phyloP scores from a whole-genome alignment of 2,888 invertebrate genomes.

The Drosophila paramelanica region DNA sequence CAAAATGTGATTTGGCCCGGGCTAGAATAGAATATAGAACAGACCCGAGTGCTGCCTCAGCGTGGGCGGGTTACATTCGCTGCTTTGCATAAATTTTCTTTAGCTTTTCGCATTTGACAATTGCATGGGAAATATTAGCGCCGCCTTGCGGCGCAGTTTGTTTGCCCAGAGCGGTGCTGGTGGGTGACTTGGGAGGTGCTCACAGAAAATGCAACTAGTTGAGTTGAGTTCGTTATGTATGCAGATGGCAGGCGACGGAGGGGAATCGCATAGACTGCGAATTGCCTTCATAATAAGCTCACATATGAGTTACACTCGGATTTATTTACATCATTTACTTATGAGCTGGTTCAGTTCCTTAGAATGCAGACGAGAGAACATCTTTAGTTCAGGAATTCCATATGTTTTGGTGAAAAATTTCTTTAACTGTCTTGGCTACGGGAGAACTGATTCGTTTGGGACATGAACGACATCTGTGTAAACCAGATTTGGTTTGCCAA shows the following conservation, averaged over 20 bases:
- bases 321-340: neutral
- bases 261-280: conserved; percentile 4
- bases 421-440: too few relatives aligned
- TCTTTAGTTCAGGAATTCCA: neutral
- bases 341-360: conserved; percentile 13
- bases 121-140: conserved; percentile 68
- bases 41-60: conserved; percentile 14
- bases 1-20: conserved; percentile 76
- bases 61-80: conserved; percentile 23
- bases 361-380: too few relatives aligned
- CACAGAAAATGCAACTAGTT: conserved; percentile 32
- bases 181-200: fast-evolving
- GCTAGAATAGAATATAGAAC: conserved; percentile 28
- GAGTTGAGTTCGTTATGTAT: conserved; percentile 30
- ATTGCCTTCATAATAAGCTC: conserved; percentile 29
- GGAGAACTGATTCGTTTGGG: neutral
- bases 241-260: conserved; percentile 12
- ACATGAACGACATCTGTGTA: neutral
- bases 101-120: conserved; percentile 69
- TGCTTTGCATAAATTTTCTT: conserved; percentile 74
- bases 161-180: conserved; percentile 23
- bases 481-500: neutral
- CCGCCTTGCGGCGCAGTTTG: conserved; percentile 48
- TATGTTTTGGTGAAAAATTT: too few relatives aligned
- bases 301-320: conserved; percentile 13